A percentile compares a stretch with the other conserved stretches of the same genome.
These are phyloP conservation scores for Takifugu rubripes DNA, from an alignment of 2,797 vertebrate genomes.

Conservation along the genomic window DNA sequence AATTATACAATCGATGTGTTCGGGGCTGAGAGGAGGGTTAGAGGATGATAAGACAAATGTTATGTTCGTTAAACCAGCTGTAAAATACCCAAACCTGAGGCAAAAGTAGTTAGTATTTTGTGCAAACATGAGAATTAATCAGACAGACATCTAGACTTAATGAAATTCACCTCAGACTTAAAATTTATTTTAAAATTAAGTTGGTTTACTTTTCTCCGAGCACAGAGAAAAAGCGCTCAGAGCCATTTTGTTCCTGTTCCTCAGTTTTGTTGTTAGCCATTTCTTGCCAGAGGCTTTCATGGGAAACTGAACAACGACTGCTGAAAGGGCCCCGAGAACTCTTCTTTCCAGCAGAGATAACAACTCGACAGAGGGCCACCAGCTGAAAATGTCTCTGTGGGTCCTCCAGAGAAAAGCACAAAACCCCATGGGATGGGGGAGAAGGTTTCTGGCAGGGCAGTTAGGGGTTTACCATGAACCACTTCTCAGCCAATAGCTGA, in stretches of 20 bases:
- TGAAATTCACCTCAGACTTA: neutral
- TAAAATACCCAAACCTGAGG: constrained; percentile 19
- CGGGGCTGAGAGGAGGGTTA: constrained; percentile 13
- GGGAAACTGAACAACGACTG: constrained; percentile 42
- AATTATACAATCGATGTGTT: constrained; percentile 8
- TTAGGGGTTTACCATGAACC: constrained; percentile 26
- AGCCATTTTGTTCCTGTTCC: constrained; percentile 28
- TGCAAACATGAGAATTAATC: constrained; percentile 20
- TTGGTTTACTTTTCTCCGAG: constrained; percentile 11
- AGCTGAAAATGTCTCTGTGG: constrained; percentile 35
- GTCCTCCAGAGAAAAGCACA: constrained; percentile 14
- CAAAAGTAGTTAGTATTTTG: constrained; percentile 7
- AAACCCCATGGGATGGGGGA: constrained; percentile 31
- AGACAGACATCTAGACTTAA: constrained; percentile 28
- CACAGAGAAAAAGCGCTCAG: no score
- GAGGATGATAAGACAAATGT: constrained; percentile 5
- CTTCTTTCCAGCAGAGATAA: constrained; percentile 35
- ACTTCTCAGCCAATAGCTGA: constrained; percentile 21
- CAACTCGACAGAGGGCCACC: constrained; percentile 11
- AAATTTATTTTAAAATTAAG: neutral
- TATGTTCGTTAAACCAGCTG: neutral
- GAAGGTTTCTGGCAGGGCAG: constrained; percentile 32
- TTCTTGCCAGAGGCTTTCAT: constrained; percentile 45
- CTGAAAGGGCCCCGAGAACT: constrained; percentile 32
- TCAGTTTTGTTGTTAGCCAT: constrained; percentile 21